phyloP scores from a whole-genome alignment of 2,888 invertebrate species.

The Hylaea fasciaria region DNA sequence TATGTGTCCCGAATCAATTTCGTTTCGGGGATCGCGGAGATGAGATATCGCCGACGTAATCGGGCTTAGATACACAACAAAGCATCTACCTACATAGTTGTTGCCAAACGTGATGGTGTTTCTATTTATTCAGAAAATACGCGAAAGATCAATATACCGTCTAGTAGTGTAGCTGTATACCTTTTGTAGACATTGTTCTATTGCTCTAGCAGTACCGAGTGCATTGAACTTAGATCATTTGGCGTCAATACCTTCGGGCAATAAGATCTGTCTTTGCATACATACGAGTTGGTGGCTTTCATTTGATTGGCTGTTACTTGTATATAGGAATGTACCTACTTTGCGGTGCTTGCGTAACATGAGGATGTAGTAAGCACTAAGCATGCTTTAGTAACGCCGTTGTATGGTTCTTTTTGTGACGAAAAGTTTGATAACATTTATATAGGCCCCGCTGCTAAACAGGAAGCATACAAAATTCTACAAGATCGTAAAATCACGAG shows the following conservation, averaged over 20 bases:
- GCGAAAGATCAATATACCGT: slow-evolving; percentile 53
- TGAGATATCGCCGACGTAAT: slow-evolving; percentile 31
- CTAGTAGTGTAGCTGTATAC: slow-evolving; percentile 33
- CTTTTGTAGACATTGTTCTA: slow-evolving; percentile 44
- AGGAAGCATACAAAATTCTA: slow-evolving; percentile 27
- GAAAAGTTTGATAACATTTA: slow-evolving; percentile 11
- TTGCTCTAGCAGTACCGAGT: slow-evolving; percentile 44
- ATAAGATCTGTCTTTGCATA: slow-evolving; percentile 37
- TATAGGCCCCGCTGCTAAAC: slow-evolving; percentile 12
- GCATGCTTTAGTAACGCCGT: slow-evolving; percentile 10
- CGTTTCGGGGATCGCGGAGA: slow-evolving; percentile 26
- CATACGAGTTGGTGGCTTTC: slow-evolving; percentile 24
- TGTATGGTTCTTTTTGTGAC: slow-evolving; percentile 1
- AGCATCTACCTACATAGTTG: slow-evolving; percentile 17
- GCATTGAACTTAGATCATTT: slow-evolving; percentile 55
- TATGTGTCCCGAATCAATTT: slow-evolving; percentile 36
- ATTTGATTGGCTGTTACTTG: slow-evolving; percentile 25
- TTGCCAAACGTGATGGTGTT: slow-evolving; percentile 27
- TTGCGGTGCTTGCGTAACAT: slow-evolving; percentile 18
- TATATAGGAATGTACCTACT: slow-evolving; percentile 12
- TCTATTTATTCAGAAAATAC: slow-evolving; percentile 45
- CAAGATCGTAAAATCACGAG: slow-evolving; percentile 22
- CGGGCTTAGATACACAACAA: slow-evolving; percentile 21
- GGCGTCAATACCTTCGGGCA: slow-evolving; percentile 44
- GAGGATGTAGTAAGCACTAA: slow-evolving; percentile 8